A percentile compares a stretch with the other conserved stretches of the same genome.
Conservation (phyloP, 2,113 vertebrate genomes). For the Phaethon lepturus region DNA sequence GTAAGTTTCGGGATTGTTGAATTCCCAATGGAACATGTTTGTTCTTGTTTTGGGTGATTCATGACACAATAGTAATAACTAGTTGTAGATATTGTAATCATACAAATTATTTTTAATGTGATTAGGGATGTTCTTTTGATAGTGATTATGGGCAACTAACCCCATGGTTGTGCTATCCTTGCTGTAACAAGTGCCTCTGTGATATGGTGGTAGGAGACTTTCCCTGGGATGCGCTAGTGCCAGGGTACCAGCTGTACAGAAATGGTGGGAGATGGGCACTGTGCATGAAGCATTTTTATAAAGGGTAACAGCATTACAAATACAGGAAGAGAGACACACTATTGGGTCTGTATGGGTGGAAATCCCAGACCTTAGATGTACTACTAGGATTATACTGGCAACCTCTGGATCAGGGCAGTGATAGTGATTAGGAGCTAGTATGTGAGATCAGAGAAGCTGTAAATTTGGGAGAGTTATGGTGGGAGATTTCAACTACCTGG, state of each 20-base stretch:
- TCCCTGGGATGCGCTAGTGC: background rate
- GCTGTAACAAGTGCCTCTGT: background rate
- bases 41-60: background rate
- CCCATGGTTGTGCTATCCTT: rapidly evolving
- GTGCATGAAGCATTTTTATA: background rate
- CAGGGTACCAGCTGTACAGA: background rate
- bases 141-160: background rate
- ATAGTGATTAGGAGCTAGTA: background rate
- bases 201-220: background rate
- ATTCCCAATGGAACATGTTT: background rate
- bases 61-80: background rate
- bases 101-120: background rate
- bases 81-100: background rate
- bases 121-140: background rate
- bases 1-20: background rate
- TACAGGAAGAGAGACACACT: background rate
- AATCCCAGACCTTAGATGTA: background rate
- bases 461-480: background rate
- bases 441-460: background rate
- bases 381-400: background rate
- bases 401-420: too few relatives aligned
- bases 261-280: background rate
- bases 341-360: background rate
- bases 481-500: background rate
- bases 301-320: background rate